Evolutionary conservation across 2,888 invertebrate species (phyloP).

Genomic region (Caenorhabditis sulstoni): DNA sequence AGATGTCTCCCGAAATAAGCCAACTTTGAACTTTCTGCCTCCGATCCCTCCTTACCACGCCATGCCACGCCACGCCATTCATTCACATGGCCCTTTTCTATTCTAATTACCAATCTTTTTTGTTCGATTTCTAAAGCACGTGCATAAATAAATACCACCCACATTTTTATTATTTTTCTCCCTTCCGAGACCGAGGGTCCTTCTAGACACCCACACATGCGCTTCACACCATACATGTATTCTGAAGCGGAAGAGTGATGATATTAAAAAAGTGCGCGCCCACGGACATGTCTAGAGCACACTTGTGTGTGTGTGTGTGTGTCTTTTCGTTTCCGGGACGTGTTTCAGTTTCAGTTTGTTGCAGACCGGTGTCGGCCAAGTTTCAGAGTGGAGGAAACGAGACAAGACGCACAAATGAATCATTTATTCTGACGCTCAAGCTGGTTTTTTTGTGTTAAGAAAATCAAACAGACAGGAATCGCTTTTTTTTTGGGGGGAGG

Average conservation of each 20-base stretch:
- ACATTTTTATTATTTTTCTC: slow-evolving; percentile 4
- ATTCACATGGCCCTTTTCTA: no score
- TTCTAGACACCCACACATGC: neutral
- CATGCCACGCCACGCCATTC: no score
- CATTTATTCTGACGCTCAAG: slow-evolving; percentile 65
- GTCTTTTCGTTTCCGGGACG: no score
- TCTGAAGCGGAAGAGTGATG: slow-evolving; percentile 19
- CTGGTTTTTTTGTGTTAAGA: slow-evolving; percentile 37
- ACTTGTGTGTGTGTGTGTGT: no score
- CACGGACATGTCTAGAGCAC: no score
- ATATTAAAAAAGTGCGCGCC: no score
- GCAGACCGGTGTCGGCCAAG: no score
- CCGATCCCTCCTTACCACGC: no score
- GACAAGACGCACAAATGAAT: slow-evolving; percentile 44
- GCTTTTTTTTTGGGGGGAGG: neutral
- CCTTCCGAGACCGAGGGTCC: no score
- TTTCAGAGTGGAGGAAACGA: neutral
- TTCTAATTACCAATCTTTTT: slow-evolving; percentile 13
- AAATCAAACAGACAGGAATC: slow-evolving; percentile 29
- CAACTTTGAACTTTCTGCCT: slow-evolving; percentile 26
- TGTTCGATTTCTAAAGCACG: slow-evolving; percentile 1
- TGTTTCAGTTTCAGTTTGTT: no score
- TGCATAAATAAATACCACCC: slow-evolving; percentile 35
- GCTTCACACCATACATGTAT: no score
- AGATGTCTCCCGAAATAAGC: neutral